These are phyloP conservation scores for Drosophila sordidapex DNA, from an alignment of 2,888 invertebrate species.

Conservation along the genomic window DNA sequence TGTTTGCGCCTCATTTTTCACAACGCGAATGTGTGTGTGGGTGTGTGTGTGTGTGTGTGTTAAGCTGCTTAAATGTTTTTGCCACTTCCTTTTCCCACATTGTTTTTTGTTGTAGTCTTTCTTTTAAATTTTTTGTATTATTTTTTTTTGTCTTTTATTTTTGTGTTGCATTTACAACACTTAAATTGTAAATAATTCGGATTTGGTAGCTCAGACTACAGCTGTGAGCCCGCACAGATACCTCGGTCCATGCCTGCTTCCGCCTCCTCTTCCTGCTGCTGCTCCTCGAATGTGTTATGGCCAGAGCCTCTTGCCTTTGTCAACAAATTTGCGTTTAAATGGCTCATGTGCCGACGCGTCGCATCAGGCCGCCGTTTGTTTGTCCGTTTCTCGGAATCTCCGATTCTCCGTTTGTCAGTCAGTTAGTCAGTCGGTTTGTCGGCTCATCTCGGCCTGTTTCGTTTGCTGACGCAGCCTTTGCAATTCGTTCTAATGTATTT, in stretches of 20 bases:
- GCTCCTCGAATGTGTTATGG: slow-evolving; percentile 67
- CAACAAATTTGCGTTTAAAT: slow-evolving; percentile 79
- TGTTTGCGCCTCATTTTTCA: slow-evolving; percentile 80
- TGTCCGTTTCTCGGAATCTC: slow-evolving; percentile 1
- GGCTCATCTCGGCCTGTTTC: slow-evolving; percentile 40
- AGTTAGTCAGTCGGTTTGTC: slow-evolving; percentile 31
- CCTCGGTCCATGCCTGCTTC: slow-evolving; percentile 18
- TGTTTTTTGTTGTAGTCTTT: slow-evolving; percentile 34
- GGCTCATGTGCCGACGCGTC: slow-evolving; percentile 54
- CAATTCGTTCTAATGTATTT: slow-evolving; percentile 78
- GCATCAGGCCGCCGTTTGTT: slow-evolving; percentile 13
- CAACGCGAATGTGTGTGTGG: slow-evolving; percentile 27
- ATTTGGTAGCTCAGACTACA: slow-evolving; percentile 57
- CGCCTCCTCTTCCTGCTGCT: neutral
- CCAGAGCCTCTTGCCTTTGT: slow-evolving; percentile 78
- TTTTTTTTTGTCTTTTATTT: slow-evolving; percentile 31
- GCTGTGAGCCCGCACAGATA: slow-evolving; percentile 20
- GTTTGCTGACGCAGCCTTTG: slow-evolving; percentile 47
- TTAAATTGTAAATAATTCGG: slow-evolving; percentile 79
- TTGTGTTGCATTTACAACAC: slow-evolving; percentile 75
- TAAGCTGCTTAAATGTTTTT: slow-evolving; percentile 79
- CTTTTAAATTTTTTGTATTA: slow-evolving; percentile 15
- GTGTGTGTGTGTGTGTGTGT: slow-evolving; percentile 52
- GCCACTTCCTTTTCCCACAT: slow-evolving; percentile 60
- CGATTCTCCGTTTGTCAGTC: slow-evolving; percentile 11